phyloP scores from a whole-genome alignment of 1,140 invertebrate species.

The Nylanderia fulva region DNA sequence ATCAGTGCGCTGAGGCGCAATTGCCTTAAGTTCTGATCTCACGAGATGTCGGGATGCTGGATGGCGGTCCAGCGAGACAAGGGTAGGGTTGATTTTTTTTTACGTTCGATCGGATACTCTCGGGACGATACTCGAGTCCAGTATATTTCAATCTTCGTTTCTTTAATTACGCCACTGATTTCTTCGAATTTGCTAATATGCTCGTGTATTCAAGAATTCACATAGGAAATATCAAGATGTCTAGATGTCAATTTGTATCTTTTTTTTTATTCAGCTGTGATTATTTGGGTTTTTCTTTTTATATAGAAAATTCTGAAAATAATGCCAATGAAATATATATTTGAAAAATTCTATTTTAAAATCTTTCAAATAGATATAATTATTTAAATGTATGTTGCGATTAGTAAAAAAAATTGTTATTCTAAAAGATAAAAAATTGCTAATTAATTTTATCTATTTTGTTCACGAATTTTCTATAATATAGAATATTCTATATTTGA shows the following conservation, averaged over 20 bases:
- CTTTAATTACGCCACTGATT: neutral
- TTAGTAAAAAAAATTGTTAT: neutral
- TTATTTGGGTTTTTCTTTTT: neutral
- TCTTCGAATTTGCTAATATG: neutral
- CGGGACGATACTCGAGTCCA: neutral
- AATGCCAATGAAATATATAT: no score
- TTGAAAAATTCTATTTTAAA: neutral
- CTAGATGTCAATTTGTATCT: neutral
- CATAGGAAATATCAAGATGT: no score
- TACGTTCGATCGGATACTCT: neutral
- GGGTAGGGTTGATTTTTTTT: slow-evolving; percentile 17
- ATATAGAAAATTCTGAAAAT: neutral
- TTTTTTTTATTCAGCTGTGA: neutral
- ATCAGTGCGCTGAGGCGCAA: slow-evolving; percentile 79
- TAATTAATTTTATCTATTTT: neutral
- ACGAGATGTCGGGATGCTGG: slow-evolving; percentile 77
- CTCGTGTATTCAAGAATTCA: neutral
- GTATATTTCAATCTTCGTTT: neutral
- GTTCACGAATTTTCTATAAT: neutral
- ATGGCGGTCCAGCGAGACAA: slow-evolving; percentile 63
- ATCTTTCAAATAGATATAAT: neutral
- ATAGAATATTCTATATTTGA: no score
- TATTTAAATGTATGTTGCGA: neutral
- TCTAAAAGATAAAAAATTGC: neutral
- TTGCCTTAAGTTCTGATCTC: slow-evolving; percentile 82